phyloP scores from a whole-genome alignment of 2,113 vertebrate species.

The Malurus cyaneus region DNA sequence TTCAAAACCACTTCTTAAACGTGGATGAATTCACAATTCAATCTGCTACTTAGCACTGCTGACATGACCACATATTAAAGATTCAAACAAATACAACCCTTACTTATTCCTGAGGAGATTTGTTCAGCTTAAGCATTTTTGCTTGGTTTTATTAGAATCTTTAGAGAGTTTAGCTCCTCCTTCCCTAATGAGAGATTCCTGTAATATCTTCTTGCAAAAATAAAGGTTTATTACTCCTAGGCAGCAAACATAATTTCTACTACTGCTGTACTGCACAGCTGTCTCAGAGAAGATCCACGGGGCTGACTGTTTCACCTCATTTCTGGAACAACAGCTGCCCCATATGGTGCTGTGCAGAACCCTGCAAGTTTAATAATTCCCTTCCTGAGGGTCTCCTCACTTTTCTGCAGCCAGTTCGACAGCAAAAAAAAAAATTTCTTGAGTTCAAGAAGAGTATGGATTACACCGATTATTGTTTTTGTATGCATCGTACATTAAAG shows the following conservation, averaged over 20 bases:
- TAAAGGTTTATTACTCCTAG: conserved; percentile 18
- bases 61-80: background rate
- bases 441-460: background rate
- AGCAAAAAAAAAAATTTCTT: background rate
- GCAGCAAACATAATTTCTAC: background rate
- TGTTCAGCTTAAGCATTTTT: conserved; percentile 18
- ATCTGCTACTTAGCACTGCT: background rate
- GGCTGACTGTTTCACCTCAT: background rate
- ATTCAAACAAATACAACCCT: background rate
- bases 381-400: background rate
- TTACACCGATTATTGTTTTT: background rate
- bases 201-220: background rate
- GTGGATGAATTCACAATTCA: background rate
- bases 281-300: background rate
- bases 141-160: background rate
- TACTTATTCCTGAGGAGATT: conserved; percentile 10
- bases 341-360: background rate
- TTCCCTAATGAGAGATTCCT: background rate
- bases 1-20: background rate
- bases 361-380: background rate
- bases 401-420: background rate
- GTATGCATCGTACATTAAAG: background rate
- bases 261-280: background rate
- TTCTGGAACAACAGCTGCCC: conserved; percentile 32
- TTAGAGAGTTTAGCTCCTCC: background rate